These are phyloP conservation scores for Lamproptera curius DNA, from an alignment of 2,888 invertebrate species.

Conservation along the genomic window DNA sequence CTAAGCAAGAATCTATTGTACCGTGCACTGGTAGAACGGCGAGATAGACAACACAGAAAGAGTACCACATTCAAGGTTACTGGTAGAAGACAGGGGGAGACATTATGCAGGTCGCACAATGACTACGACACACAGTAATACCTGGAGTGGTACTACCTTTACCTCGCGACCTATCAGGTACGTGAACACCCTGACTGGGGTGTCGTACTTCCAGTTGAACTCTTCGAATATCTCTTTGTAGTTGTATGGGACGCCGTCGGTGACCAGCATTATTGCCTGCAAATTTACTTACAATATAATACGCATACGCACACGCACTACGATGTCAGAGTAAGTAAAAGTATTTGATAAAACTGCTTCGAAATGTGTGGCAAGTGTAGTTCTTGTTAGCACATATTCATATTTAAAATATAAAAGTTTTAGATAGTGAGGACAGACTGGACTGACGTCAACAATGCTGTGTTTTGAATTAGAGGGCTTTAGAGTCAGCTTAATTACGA, in stretches of 20 bases:
- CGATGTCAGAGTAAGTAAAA: no score
- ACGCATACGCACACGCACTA: no score
- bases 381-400: no score
- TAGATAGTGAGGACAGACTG: no score
- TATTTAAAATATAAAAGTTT: no score
- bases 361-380: no score
- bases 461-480: no score
- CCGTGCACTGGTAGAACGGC: constrained; percentile 20
- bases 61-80: constrained; percentile 75
- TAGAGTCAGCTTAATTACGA: no score
- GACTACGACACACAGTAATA: constrained; percentile 76
- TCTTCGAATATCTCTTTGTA: constrained; percentile 94
- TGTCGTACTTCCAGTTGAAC: constrained; percentile 90
- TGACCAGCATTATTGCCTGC: constrained; percentile 98
- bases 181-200: constrained; percentile 97
- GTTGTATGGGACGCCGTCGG: constrained; percentile 98
- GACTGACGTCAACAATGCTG: no score
- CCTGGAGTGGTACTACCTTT: constrained; percentile 79
- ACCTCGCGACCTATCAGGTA: constrained; percentile 96
- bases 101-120: constrained; percentile 77
- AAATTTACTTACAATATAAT: no score
- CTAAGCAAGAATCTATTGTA: constrained; percentile 16
- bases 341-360: no score
- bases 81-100: constrained; percentile 63
- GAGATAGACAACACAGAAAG: constrained; percentile 36